phyloP scores from a whole-genome alignment of 2,888 invertebrate genomes.

The Gisinianus flammeolus region DNA sequence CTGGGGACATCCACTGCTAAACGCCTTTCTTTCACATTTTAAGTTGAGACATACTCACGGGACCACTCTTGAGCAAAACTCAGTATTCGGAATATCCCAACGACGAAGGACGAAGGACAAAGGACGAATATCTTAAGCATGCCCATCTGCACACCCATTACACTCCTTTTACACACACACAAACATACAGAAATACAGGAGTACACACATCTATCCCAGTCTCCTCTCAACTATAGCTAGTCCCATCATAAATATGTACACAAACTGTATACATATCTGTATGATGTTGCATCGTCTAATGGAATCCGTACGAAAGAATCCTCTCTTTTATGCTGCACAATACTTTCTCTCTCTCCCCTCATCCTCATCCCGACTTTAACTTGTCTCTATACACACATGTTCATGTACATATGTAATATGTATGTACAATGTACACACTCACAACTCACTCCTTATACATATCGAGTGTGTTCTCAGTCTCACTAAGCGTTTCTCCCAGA shows the following conservation, averaged over 20 bases:
- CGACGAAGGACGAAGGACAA: not conserved
- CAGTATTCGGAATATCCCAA: not conserved
- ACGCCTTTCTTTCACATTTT: conserved; percentile 19
- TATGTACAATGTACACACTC: no score
- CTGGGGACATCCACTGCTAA: conserved; percentile 24
- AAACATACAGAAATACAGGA: no score
- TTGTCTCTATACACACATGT: no score
- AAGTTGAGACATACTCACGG: not conserved
- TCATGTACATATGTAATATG: no score
- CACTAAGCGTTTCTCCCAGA: conserved; percentile 19
- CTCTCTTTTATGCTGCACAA: conserved; percentile 21
- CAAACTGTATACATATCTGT: no score
- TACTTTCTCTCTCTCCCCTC: conserved; percentile 7
- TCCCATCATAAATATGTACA: no score
- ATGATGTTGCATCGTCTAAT: no score
- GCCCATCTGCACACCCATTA: not conserved
- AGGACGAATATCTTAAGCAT: not conserved
- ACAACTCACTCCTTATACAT: no score
- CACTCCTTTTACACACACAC: not conserved
- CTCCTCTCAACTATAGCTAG: no score
- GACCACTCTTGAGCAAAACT: not conserved
- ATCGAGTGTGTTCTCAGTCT: no score
- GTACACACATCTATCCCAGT: not conserved
- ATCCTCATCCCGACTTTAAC: not conserved
- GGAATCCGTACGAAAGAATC: conserved; percentile 1